Evolutionary conservation across 2,113 vertebrate genomes (phyloP).

Genomic region (Notothenia coriiceps): DNA sequence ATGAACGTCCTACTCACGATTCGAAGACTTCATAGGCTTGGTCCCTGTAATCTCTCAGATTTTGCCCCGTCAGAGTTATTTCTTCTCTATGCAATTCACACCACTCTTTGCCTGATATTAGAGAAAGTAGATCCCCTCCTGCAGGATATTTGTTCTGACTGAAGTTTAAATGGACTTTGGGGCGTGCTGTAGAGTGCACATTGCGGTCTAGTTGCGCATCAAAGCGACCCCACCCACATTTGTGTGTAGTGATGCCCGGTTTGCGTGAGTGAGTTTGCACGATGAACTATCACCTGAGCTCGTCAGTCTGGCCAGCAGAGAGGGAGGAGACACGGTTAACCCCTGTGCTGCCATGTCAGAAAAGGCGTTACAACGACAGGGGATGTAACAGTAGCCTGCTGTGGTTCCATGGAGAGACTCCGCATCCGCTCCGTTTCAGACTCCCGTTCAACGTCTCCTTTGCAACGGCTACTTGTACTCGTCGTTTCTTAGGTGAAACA

Average conservation of each 20-base stretch:
- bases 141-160: conserved; percentile 36
- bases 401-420: conserved; percentile 5
- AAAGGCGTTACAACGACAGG: neutral
- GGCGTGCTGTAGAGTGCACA: conserved; percentile 51
- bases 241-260: conserved; percentile 65
- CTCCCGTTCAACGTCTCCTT: too few species aligned
- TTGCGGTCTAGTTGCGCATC: conserved; percentile 74
- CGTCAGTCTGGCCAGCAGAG: conserved; percentile 69
- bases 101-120: conserved; percentile 17
- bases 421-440: too few species aligned
- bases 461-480: too few species aligned
- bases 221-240: conserved; percentile 81
- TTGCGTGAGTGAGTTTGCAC: conserved; percentile 60
- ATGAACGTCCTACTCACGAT: conserved; percentile 66
- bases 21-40: conserved; percentile 28
- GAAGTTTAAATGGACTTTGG: conserved; percentile 60
- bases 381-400: neutral
- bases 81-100: conserved; percentile 31
- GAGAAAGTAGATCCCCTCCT: conserved; percentile 32
- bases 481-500: too few species aligned
- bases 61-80: conserved; percentile 46
- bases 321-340: conserved; percentile 75
- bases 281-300: conserved; percentile 77
- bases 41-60: conserved; percentile 19
- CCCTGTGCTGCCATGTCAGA: conserved; percentile 42